A percentile compares a stretch with the other conserved stretches of the same genome.
These are phyloP conservation scores for Atherinomorus stipes DNA, from an alignment of 2,113 vertebrate species.

Conservation along the genomic window DNA sequence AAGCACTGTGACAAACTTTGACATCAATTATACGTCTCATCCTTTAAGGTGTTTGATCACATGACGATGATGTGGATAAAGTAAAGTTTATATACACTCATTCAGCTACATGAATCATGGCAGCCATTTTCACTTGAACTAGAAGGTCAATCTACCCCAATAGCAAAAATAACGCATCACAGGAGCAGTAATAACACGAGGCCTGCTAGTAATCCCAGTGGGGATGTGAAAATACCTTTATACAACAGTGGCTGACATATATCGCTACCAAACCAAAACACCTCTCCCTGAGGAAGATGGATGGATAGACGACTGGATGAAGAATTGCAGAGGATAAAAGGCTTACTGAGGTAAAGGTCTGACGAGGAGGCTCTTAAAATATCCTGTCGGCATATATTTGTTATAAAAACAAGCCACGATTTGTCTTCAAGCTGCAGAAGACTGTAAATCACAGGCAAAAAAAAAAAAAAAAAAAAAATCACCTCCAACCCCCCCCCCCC, in stretches of 20 bases:
- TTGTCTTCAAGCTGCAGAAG: constrained; percentile 61
- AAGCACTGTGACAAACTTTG: constrained; percentile 59
- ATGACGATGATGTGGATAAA: constrained; percentile 55
- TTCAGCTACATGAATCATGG: constrained; percentile 33
- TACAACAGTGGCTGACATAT: constrained; percentile 72
- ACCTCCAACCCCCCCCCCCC: constrained; percentile 26
- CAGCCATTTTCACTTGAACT: constrained; percentile 56
- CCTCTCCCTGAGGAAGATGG: constrained; percentile 69
- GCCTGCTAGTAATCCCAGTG: constrained; percentile 69
- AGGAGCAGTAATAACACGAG: constrained; percentile 67
- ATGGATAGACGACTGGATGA: constrained; percentile 71
- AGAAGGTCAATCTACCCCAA: constrained; percentile 62
- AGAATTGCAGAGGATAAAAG: constrained; percentile 71
- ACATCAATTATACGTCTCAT: constrained; percentile 60
- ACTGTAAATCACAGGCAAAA: constrained; percentile 75
- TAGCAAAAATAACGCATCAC: constrained; percentile 68
- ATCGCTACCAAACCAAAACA: constrained; percentile 73
- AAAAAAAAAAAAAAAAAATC: too few species aligned
- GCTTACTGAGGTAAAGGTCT: constrained; percentile 72
- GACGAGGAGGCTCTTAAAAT: constrained; percentile 71
- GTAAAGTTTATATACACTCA: constrained; percentile 16
- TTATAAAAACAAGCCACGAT: constrained; percentile 60
- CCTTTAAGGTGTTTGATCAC: constrained; percentile 62
- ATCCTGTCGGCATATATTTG: constrained; percentile 70
- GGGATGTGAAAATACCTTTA: constrained; percentile 71